Conservation (phyloP, 1,140 invertebrate genomes). For the Drosophila teissieri region DNA sequence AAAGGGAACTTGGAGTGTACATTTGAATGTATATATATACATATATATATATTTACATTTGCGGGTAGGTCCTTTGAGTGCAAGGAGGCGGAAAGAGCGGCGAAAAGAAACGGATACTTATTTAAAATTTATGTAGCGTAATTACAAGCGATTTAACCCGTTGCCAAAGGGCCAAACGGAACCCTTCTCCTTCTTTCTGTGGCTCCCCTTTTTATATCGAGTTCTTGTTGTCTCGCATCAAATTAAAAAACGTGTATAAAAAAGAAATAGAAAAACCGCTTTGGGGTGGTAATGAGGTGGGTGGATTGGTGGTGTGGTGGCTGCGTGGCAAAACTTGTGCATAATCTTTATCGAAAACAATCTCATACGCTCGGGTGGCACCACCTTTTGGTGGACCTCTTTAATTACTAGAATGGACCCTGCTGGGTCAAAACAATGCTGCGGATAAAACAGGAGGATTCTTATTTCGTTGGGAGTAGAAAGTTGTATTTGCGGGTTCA, state of each 20-base stretch:
- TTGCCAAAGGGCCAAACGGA: conserved; percentile 51
- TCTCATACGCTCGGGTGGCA: conserved; percentile 38
- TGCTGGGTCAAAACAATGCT: conserved; percentile 2
- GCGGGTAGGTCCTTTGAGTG: conserved; percentile 46
- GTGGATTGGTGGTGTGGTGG: conserved; percentile 29
- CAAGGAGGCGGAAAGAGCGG: conserved; percentile 66
- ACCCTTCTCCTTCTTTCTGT: conserved; percentile 30
- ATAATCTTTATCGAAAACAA: conserved; percentile 79
- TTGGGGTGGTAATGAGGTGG: conserved; percentile 10
- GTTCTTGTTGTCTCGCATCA: conserved; percentile 38
- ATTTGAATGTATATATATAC: conserved; percentile 10
- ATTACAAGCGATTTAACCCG: conserved; percentile 81
- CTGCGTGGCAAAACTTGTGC: conserved; percentile 54
- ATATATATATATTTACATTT: conserved; percentile 24
- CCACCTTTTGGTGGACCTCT: conserved; percentile 27
- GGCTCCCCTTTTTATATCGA: conserved; percentile 16
- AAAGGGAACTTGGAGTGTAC: conserved; percentile 58
- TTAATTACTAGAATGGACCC: conserved; percentile 54
- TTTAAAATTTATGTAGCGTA: conserved; percentile 83
- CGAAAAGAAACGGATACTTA: conserved; percentile 83
- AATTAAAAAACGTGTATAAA: conserved; percentile 58
- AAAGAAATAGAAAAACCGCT: conserved; percentile 59
- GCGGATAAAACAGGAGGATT: conserved; percentile 12
- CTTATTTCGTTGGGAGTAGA: background rate
- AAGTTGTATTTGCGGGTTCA: background rate